phyloP scores from a whole-genome alignment of 2,113 vertebrate species.

The Lethenteron reissneri region DNA sequence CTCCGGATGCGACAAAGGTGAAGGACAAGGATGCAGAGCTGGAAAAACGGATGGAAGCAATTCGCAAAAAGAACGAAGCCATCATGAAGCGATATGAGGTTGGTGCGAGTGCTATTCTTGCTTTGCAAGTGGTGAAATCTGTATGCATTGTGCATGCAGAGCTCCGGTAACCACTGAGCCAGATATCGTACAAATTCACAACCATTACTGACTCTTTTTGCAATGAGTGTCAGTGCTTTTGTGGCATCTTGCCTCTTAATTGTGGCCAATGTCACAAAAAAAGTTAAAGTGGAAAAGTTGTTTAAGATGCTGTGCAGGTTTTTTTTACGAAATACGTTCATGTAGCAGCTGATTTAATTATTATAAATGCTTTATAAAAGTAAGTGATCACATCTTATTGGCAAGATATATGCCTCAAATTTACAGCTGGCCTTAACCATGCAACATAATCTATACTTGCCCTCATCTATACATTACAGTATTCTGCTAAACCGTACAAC shows the following conservation, averaged over 20 bases:
- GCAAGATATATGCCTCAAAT: too few species aligned
- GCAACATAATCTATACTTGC: too few species aligned
- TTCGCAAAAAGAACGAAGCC: constrained; percentile 64
- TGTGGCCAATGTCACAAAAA: not conserved
- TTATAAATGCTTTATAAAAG: too few species aligned
- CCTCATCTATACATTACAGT: too few species aligned
- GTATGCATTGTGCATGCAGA: not conserved
- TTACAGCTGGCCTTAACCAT: too few species aligned
- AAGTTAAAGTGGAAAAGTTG: too few species aligned
- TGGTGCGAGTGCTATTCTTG: not conserved
- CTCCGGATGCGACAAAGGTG: constrained; percentile 47
- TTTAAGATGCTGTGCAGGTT: too few species aligned
- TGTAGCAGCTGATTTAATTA: too few species aligned
- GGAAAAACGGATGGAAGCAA: constrained; percentile 55
- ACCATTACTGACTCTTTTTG: not conserved
- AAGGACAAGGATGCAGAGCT: constrained; percentile 70
- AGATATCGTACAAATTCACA: not conserved
- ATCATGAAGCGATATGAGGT: constrained; percentile 61
- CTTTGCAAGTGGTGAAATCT: not conserved
- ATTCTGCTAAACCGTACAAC: not conserved
- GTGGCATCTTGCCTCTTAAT: not conserved
- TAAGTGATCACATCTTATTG: too few species aligned
- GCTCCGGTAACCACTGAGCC: not conserved
- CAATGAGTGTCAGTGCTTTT: not conserved
- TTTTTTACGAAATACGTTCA: too few species aligned